phyloP scores from a whole-genome alignment of 2,888 invertebrate genomes.

The Tetrapedia diversipes region DNA sequence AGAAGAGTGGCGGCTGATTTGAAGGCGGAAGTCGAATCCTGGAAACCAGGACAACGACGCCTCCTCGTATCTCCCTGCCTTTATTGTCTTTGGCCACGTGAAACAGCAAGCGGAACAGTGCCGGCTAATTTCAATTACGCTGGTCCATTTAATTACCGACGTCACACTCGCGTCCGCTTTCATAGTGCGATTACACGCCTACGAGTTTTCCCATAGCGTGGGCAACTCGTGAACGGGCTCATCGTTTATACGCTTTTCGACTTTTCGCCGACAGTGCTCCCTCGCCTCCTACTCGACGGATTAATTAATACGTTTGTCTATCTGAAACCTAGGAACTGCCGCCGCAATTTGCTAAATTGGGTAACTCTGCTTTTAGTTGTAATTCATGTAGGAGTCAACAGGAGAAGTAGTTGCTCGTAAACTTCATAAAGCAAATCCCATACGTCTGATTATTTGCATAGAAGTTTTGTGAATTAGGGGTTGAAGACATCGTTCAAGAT shows the following conservation, averaged over 20 bases:
- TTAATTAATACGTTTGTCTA: conserved; percentile 7
- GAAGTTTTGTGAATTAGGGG: too few relatives aligned
- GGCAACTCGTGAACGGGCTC: background rate
- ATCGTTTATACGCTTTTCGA: background rate
- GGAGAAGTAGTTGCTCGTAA: too few relatives aligned
- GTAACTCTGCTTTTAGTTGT: too few relatives aligned
- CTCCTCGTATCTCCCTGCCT: conserved; percentile 31
- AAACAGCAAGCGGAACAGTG: conserved; percentile 36
- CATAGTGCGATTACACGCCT: conserved; percentile 6
- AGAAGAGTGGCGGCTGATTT: conserved; percentile 17
- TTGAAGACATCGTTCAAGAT: too few relatives aligned
- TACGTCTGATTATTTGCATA: too few relatives aligned
- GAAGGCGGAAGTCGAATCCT: conserved; percentile 60
- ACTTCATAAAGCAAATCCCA: too few relatives aligned
- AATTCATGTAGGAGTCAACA: too few relatives aligned
- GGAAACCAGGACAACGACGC: conserved; percentile 56
- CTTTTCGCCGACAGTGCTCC: background rate
- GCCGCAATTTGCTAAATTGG: too few relatives aligned
- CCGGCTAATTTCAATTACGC: conserved; percentile 53
- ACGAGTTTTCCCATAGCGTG: conserved; percentile 11
- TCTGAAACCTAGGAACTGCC: background rate
- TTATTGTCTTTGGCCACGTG: conserved; percentile 53
- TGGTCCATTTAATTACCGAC: conserved; percentile 54
- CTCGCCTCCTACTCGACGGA: too few relatives aligned
- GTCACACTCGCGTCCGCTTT: conserved; percentile 22